phyloP scores from a whole-genome alignment of 2,888 invertebrate species.

The Byasa hedistus region DNA sequence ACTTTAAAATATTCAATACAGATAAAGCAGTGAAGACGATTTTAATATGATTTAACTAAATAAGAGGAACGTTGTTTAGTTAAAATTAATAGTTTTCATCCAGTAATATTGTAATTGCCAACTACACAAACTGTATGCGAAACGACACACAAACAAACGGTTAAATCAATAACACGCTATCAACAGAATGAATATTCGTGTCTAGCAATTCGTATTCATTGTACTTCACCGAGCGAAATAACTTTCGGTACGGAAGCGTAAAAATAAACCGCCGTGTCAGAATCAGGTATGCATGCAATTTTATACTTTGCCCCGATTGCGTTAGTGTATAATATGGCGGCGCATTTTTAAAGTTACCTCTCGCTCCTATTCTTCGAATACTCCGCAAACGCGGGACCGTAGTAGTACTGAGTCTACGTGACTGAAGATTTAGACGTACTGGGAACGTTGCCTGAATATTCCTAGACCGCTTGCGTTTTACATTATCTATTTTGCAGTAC shows the following conservation, averaged over 20 bases:
- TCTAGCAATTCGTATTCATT: conserved; percentile 41
- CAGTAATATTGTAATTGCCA: not conserved
- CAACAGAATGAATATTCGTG: conserved; percentile 5
- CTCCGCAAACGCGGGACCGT: not conserved
- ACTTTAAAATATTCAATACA: too few relatives aligned
- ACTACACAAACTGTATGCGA: not conserved
- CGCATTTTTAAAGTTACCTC: conserved; percentile 18
- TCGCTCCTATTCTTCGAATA: not conserved
- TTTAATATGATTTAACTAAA: too few relatives aligned
- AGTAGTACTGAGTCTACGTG: conserved; percentile 14
- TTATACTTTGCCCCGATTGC: conserved; percentile 38
- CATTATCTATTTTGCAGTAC: not conserved
- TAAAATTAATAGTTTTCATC: not conserved
- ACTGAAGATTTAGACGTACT: conserved; percentile 12
- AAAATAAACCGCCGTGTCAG: conserved; percentile 42
- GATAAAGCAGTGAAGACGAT: too few relatives aligned
- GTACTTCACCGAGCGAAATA: conserved; percentile 40
- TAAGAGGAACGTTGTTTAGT: not conserved
- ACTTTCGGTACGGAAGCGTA: conserved; percentile 40
- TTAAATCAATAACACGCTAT: conserved; percentile 7
- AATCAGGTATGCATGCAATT: conserved; percentile 46
- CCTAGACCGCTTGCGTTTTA: conserved; percentile 5
- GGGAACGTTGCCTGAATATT: conserved; percentile 11
- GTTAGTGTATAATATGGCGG: conserved; percentile 23
- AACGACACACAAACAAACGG: not conserved